These are phyloP conservation scores for Tachina grossa DNA, from an alignment of 2,888 invertebrate genomes.

Conservation along the genomic window DNA sequence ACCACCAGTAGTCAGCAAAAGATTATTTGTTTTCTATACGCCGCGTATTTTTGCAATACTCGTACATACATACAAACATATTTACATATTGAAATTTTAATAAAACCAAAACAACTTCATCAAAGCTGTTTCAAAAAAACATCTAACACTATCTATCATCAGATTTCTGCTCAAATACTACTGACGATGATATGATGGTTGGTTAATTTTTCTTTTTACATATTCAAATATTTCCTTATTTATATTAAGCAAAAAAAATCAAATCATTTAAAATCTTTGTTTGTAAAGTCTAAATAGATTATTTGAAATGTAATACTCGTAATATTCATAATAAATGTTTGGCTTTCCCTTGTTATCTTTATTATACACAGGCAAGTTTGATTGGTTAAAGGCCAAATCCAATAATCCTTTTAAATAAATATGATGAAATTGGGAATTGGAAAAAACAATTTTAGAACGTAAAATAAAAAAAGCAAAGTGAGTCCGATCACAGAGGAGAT, in stretches of 20 bases:
- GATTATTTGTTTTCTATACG: conserved; percentile 44
- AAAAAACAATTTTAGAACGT: neutral
- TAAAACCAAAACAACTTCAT: conserved; percentile 39
- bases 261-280: conserved; percentile 37
- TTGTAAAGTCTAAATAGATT: conserved; percentile 40
- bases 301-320: conserved; percentile 11
- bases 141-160: conserved; percentile 31
- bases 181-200: neutral
- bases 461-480: neutral
- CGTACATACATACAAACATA: too few relatives aligned
- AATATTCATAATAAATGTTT: conserved; percentile 22
- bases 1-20: neutral
- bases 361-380: neutral
- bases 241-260: conserved; percentile 37
- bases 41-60: conserved; percentile 42
- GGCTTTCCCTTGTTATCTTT: neutral
- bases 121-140: conserved; percentile 35
- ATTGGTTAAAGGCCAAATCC: conserved; percentile 17
- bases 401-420: conserved; percentile 12
- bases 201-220: conserved; percentile 8
- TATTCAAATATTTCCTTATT: conserved; percentile 41
- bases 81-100: conserved; percentile 18
- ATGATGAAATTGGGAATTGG: neutral
- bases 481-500: too few relatives aligned
- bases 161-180: conserved; percentile 12